Conservation (phyloP, 2,797 vertebrate genomes). For the Rousettus madagascariensis region DNA sequence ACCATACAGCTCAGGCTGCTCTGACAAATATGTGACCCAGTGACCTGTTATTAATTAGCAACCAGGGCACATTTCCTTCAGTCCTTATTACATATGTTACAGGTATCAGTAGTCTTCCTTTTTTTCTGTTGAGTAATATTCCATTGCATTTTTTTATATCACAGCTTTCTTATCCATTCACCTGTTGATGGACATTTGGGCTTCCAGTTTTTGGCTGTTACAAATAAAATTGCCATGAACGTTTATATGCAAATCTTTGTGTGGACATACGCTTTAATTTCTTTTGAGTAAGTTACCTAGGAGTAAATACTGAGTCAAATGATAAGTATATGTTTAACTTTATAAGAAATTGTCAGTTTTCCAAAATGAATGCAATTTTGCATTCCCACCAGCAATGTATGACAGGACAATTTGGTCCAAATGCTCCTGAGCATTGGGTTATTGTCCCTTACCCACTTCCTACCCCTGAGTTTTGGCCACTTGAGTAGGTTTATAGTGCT, state of each 20-base stretch:
- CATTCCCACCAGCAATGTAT: not conserved
- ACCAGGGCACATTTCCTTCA: not conserved
- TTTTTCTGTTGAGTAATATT: not conserved
- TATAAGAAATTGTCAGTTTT: constrained; percentile 15
- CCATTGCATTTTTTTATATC: not conserved
- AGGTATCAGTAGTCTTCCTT: not conserved
- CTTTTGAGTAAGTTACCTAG: constrained; percentile 30
- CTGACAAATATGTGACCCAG: not conserved
- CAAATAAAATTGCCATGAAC: not conserved
- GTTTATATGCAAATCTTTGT: not conserved
- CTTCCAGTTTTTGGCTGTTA: constrained; percentile 8
- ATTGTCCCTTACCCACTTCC: not conserved
- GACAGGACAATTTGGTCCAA: not conserved
- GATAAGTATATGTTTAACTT: not conserved
- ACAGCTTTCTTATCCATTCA: not conserved
- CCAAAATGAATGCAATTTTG: constrained; percentile 1
- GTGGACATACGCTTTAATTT: not conserved
- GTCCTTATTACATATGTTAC: not conserved
- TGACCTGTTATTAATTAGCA: constrained; percentile 4
- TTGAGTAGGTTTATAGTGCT: not conserved
- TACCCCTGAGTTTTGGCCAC: not conserved
- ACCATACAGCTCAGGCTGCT: not conserved
- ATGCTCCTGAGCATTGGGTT: not conserved
- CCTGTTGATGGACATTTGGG: not conserved
- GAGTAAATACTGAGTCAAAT: not conserved